Conservation (phyloP, 2,113 vertebrate species). For the Syngnathoides biaculeatus region DNA sequence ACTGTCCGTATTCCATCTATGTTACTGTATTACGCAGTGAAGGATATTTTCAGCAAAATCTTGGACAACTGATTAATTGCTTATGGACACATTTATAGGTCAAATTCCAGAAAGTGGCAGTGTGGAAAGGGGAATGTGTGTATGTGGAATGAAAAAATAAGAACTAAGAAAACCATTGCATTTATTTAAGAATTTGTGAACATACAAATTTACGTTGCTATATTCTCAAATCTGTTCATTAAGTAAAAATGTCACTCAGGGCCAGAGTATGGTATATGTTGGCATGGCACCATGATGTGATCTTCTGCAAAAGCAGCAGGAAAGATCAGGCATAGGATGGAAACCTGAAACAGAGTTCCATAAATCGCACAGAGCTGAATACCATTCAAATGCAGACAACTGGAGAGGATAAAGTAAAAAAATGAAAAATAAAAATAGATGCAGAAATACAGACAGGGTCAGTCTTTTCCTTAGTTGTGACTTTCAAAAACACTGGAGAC, state of each 20-base stretch:
- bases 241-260: slow-evolving; percentile 20
- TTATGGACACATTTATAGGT: slow-evolving; percentile 33
- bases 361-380: slow-evolving; percentile 5
- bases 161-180: too few relatives aligned
- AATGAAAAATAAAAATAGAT: neutral
- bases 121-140: too few relatives aligned
- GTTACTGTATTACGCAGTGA: neutral
- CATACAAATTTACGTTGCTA: too few relatives aligned
- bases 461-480: neutral
- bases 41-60: neutral
- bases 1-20: neutral
- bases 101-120: neutral
- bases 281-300: slow-evolving; percentile 29
- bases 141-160: too few relatives aligned
- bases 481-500: neutral
- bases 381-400: slow-evolving; percentile 23
- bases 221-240: too few relatives aligned
- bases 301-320: slow-evolving; percentile 40
- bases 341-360: slow-evolving; percentile 17
- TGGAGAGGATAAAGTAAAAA: slow-evolving; percentile 8
- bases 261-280: slow-evolving; percentile 27
- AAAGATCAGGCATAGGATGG: slow-evolving; percentile 38
- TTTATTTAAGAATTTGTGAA: too few relatives aligned
- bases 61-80: slow-evolving; percentile 29
- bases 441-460: neutral